These are phyloP conservation scores for Pogonomyrmex barbatus DNA, from an alignment of 1,140 invertebrate species.

Conservation along the genomic window DNA sequence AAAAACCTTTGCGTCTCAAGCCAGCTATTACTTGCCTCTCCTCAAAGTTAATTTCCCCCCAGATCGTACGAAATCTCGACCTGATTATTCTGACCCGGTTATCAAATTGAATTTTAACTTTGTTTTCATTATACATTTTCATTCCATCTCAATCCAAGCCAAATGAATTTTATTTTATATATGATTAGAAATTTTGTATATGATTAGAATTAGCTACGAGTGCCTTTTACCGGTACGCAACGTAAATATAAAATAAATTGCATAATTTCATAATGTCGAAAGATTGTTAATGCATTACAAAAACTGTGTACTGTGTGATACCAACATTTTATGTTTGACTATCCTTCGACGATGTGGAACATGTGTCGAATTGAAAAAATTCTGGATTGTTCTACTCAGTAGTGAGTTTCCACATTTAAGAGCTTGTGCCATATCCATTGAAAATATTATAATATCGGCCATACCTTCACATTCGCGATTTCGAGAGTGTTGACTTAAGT, in stretches of 20 bases:
- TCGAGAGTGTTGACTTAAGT: conserved; percentile 40
- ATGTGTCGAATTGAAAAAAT: conserved; percentile 33
- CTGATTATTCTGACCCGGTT: background rate
- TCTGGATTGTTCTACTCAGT: background rate
- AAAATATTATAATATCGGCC: conserved; percentile 51
- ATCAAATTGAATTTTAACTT: conserved; percentile 9
- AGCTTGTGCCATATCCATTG: background rate
- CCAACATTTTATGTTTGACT: background rate
- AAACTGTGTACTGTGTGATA: background rate
- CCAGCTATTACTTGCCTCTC: background rate
- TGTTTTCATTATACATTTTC: background rate
- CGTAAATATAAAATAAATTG: background rate
- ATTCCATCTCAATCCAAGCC: background rate
- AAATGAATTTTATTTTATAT: conserved; percentile 4
- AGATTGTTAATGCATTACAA: background rate
- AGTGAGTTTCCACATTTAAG: background rate
- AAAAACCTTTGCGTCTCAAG: background rate
- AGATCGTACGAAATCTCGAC: conserved; percentile 16
- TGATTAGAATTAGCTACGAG: conserved; percentile 30
- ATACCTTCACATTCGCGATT: conserved; percentile 30
- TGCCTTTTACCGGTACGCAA: background rate
- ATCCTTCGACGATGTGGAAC: background rate
- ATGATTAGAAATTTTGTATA: conserved; percentile 5
- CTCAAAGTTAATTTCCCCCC: background rate
- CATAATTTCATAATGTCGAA: background rate